phyloP scores from a whole-genome alignment of 2,888 invertebrate genomes.

The Troides helena region DNA sequence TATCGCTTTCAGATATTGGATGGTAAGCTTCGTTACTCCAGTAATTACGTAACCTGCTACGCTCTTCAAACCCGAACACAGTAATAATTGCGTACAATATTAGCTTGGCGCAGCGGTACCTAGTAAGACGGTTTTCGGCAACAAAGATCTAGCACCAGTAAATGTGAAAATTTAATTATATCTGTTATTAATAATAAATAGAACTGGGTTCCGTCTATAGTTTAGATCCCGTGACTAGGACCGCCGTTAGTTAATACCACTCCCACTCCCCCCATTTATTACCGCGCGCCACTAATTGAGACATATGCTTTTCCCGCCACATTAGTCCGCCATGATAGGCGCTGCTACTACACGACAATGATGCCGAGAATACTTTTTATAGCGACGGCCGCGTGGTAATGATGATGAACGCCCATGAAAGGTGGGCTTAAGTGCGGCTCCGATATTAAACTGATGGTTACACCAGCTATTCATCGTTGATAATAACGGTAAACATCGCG shows the following conservation, averaged over 20 bases:
- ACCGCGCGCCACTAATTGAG: conserved; percentile 68
- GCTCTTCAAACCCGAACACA: no score
- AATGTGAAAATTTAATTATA: no score
- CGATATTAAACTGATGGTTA: conserved; percentile 18
- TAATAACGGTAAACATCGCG: background rate
- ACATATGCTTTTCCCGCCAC: conserved; percentile 59
- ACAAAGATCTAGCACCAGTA: no score
- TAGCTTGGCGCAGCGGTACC: no score
- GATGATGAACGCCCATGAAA: conserved; percentile 25
- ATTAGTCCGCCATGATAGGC: conserved; percentile 47
- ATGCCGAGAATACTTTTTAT: conserved; percentile 28
- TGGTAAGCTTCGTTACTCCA: no score
- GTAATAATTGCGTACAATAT: no score
- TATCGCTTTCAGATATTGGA: no score
- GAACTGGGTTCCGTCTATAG: background rate
- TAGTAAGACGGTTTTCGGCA: no score
- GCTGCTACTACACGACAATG: conserved; percentile 36
- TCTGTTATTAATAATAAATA: background rate
- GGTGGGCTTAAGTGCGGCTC: conserved; percentile 9
- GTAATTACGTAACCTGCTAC: no score
- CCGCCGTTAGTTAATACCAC: conserved; percentile 47
- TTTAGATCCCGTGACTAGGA: conserved; percentile 31
- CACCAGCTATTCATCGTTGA: conserved; percentile 7
- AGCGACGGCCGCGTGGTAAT: conserved; percentile 21
- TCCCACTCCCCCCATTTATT: conserved; percentile 46